Evolutionary conservation across 2,888 invertebrate species (phyloP), one percentile per base, ranked within the genome.

Genomic region (Heliconius ethilla): DNA sequence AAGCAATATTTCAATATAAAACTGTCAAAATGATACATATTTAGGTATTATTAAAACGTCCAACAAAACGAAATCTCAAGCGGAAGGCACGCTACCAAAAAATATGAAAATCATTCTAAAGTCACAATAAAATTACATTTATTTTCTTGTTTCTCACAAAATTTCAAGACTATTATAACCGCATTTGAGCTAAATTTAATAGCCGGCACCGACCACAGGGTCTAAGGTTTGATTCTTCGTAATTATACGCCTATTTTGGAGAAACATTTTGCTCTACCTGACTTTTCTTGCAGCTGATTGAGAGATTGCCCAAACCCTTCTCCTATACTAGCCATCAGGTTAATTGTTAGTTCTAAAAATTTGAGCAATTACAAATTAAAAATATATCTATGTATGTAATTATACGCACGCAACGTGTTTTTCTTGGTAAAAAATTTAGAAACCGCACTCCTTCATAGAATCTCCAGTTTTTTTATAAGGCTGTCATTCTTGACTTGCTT

Each of bases 131-230:
- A 90, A 88, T 88, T 85, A 88, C 86, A 83, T 85, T 86, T 82
- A 83, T 84, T 85, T 87, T 86, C 83, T 83, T 84, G 92, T 92
- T 90, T 91, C 84, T 84, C 86, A 88, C 86, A 85, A 85, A 85
- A 82, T 84, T 86, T 83, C 72, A 80, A 83, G 86, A 86, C 92
- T 86, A 94, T 94, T 94, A 94, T 93, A 94, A 94, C 89, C 90
- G 84, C 93, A 94, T 94, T 94, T 94, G 91, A 87, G 83, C 89
- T 86, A 89, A 90, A 88, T 91, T 92, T 94, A 93, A 94, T 94
- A 92, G 91, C 89, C 85, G 87, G 82, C 84, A 88, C 83, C 87
- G 89, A 89, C 89, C 85, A 86, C 85, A 87, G 87, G 86, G 85
- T 84, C 86, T 87, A 87, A 86, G 87, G 88, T 89, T 91, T 91